Evolutionary conservation across 2,797 vertebrate species (phyloP), one percentile per base, ranked within the genome.

Genomic region (Echeneis naucrates): DNA sequence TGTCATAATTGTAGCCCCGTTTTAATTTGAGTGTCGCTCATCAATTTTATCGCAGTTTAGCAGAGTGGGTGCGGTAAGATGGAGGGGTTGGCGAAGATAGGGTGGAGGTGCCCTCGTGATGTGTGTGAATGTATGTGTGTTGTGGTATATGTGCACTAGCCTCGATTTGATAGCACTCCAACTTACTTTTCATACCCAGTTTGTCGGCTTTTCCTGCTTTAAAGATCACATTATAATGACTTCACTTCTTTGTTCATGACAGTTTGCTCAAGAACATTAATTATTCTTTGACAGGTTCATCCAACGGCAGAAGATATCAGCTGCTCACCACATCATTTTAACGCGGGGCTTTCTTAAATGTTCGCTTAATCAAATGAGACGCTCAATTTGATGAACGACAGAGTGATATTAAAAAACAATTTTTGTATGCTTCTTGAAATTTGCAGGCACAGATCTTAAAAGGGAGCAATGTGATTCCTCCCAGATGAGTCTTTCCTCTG

Each of bases 11-110:
- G 87, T 74, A 70, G 77, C 58, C 75, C 63, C 16, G 53, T 80
- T 92, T 92, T 91, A 88, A 92, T 92, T 89, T 89, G 81, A 83
- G 84, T 81, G 88, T 82, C 68, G 56, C 89, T 77, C 81, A 84
- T 86, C 80, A 83, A 74, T 91, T 92, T 91, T 87, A 92, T 89
- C 80, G 30, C 68, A 47, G 81, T 82, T 89, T 83, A 84, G 72
- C 80, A 89, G 78, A 68, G 69, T 68, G 70, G 32, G 40, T 8
- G 21, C 45, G 0, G 37, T 2, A 27, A 48, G 61, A 71, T 37
- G 4, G 50, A 54, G 62, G 56, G 59, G 38, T 17, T 14, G 75
- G 50, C 23, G 1, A 37, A 53, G 56, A 58, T 12, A 54, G 40
- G 35, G 35, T 53, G 67, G 61, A 66, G 57, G 71, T 72, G 48